Evolutionary conservation across 2,888 invertebrate species (phyloP), one percentile per base, ranked within the genome.

Genomic region (Cheilosia urbana): DNA sequence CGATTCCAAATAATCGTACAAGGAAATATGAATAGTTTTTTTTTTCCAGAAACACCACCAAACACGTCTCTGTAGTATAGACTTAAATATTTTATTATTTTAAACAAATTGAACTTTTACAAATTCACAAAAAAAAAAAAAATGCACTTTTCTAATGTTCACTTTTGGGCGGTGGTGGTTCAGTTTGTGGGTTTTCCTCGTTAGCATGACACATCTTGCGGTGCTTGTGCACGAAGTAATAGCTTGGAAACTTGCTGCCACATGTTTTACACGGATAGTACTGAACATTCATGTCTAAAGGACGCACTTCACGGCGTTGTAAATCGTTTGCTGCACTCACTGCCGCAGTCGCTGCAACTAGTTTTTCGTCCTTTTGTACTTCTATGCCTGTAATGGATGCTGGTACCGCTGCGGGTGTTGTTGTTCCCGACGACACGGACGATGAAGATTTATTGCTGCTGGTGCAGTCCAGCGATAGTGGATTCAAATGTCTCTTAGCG

Each of bases 221-320:
- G 91, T 98, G 98, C 90, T 98, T 98, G 91, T 98, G 97, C 27
- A 97, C 97, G 93, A 98, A 98, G 93, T 98, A 98, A 91, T 98
- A 98, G 88, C 97, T 97, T 1, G 98, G 98, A 91, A 98, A 98
- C 91, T 97, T 97, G 89, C 95, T 96, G 21, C 98, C 97, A 92
- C 98, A 98, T 0, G 96, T 97, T 92, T 97, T 98, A 92, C 98
- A 98, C 0, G 98, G 97, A 92, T 97, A 98, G 93, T 97, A 98
- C 91, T 97, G 97, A 0, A 97, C 95, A 89, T 97, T 95, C 91
- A 97, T 94, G 89, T 96, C 96, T 63, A 95, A 91, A 4, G 95
- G 93, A 68, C 94, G 93, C 2, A 95, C 95, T 88, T 95, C 95
- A 7, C 95, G 92, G 58, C 93, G 92, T 65, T 91, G 88, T 84